These are phyloP conservation scores for Toxonevra muliebris DNA, from an alignment of 2,888 invertebrate genomes.

Conservation along the genomic window DNA sequence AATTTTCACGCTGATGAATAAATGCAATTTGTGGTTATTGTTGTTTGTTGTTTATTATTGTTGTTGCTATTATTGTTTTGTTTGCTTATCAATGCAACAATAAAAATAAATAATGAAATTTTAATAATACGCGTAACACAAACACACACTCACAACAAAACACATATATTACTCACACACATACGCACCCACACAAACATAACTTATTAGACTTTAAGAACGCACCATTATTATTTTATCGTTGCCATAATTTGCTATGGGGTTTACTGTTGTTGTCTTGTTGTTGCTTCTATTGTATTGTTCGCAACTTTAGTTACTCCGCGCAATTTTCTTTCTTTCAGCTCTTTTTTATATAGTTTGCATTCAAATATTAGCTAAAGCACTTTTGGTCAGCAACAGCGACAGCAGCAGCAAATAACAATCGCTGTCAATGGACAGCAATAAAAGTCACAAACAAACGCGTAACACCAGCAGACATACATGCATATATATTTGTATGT, in stretches of 20 bases:
- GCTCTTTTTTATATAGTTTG: not conserved
- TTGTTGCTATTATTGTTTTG: conserved; percentile 1
- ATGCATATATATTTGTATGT: too few species aligned
- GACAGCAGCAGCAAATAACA: conserved; percentile 5
- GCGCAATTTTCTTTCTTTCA: not conserved
- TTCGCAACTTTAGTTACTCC: not conserved
- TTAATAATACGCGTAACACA: conserved; percentile 18
- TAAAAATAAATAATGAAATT: conserved; percentile 30
- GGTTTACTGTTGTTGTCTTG: not conserved
- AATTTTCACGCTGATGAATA: not conserved
- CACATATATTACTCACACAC: conserved; percentile 6
- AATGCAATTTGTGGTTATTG: not conserved
- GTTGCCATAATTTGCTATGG: conserved; percentile 15
- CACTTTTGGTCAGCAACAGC: conserved; percentile 8
- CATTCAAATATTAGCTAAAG: not conserved
- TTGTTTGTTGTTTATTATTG: too few species aligned
- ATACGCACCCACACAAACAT: not conserved
- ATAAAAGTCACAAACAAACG: not conserved
- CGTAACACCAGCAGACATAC: too few species aligned
- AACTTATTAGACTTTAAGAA: conserved; percentile 2
- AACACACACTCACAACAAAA: not conserved
- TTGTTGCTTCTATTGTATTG: not conserved
- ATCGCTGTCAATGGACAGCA: conserved; percentile 4
- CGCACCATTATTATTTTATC: conserved; percentile 18
- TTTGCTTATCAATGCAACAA: conserved; percentile 21